Evolutionary conservation across 2,797 vertebrate species (phyloP).

Genomic region (Poecile montanus): DNA sequence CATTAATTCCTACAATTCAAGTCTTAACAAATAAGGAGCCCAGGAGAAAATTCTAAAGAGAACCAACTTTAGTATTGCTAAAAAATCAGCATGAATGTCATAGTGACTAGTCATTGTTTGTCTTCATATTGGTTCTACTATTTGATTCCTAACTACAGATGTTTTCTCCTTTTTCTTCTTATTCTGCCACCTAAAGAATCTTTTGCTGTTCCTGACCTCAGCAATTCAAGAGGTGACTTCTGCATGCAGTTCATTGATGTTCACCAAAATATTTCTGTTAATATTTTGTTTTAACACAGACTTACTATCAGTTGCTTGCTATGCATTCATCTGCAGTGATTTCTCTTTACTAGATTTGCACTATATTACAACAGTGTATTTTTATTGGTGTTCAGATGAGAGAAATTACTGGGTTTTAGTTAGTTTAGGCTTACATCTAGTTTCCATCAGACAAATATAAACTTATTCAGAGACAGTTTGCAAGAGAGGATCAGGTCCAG

Average conservation of each 20-base stretch:
- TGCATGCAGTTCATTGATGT: slow-evolving; percentile 81
- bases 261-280: slow-evolving; percentile 57
- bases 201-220: slow-evolving; percentile 98
- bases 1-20: neutral
- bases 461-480: neutral
- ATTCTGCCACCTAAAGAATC: slow-evolving; percentile 90
- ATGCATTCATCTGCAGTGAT: slow-evolving; percentile 44
- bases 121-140: slow-evolving; percentile 33
- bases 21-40: neutral
- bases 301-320: slow-evolving; percentile 42
- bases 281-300: slow-evolving; percentile 39
- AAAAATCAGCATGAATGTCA: neutral
- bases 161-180: slow-evolving; percentile 81
- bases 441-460: neutral
- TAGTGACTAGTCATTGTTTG: slow-evolving; percentile 10
- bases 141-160: slow-evolving; percentile 79
- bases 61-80: neutral
- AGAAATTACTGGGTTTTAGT: neutral
- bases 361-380: neutral
- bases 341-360: neutral
- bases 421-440: neutral
- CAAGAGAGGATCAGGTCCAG: neutral
- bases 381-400: neutral
- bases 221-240: slow-evolving; percentile 99
- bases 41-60: neutral